These are phyloP conservation scores for Sebastes hubbsi DNA, from an alignment of 2,797 vertebrate species.

Conservation along the genomic window DNA sequence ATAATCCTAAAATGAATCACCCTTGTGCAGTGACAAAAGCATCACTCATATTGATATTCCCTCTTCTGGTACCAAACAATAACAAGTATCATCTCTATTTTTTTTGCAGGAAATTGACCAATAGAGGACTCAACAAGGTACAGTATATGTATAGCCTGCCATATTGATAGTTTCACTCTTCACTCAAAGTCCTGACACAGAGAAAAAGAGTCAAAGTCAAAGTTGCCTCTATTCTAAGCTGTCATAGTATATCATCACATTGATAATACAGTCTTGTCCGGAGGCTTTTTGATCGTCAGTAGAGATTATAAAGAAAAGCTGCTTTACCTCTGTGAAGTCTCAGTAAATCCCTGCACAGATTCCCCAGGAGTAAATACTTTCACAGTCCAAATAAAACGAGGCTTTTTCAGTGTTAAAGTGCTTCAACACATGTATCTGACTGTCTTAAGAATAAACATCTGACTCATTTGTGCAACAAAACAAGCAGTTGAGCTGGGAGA, in stretches of 20 bases:
- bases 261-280: background rate
- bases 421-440: background rate
- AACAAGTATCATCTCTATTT: background rate
- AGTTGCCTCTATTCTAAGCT: background rate
- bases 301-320: background rate
- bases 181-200: background rate
- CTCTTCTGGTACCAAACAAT: background rate
- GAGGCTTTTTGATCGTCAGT: background rate
- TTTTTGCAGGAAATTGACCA: background rate
- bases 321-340: background rate
- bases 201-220: background rate
- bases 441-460: background rate
- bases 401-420: background rate
- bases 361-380: background rate
- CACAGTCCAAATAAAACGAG: background rate
- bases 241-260: background rate
- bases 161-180: background rate
- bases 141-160: background rate
- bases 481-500: background rate
- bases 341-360: background rate
- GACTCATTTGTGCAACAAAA: background rate
- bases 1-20: background rate
- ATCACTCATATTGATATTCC: background rate
- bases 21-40: background rate
- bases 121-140: background rate